Base-by-base conservation (phyloP, 1,140 invertebrate species). In the Leucophenga varia region DNA sequence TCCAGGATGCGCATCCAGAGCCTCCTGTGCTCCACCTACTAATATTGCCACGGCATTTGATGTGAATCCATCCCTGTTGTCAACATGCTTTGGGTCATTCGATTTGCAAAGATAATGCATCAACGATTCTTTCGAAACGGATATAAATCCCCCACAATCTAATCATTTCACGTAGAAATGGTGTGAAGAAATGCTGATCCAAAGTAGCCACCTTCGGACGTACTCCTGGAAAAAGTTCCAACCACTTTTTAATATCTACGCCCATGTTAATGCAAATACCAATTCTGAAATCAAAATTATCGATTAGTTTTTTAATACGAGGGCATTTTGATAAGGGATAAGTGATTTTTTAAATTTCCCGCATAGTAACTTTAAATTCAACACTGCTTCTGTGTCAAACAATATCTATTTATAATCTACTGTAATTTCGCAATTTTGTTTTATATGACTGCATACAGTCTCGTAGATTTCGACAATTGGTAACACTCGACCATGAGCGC, bases 1-100 rank as follows among this genome's bases (percentile, higher is more conserved):
- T 1, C 86, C 86, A 2, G 88, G 86, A 59, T 82, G 82, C 32
- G 83, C 84, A 43, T 85, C 82, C 16, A 89, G 77, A 0, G 88
- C 83, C 77, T 95, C 92, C 9, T 86, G 83, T 1, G 91, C 89
- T 2, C 92, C 92, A 2, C 92, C 92, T 7, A 91, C 82, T 18
- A 92, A 80, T 1, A 95, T 70, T 0, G 85, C 79, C 0, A 83
- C 55, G 2, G 70, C 73, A 63, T 70, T 64, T 2, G 72, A 72
- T 7, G 72, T 74, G 20, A 61, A 75, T 4, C 72, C 72, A 57
- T 75, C 73, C 3, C 39, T 34, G 49, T 75, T 75, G 10, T 49
- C 47, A 5, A 53, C n/a, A 39, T 72, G 55, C 18, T 57, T 47
- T 0, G 59, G 68, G 50, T 72, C 64, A 55, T 75, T 72, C 1